Evolutionary conservation across 1,140 invertebrate genomes (phyloP).

Genomic region (Coelopa frigida): DNA sequence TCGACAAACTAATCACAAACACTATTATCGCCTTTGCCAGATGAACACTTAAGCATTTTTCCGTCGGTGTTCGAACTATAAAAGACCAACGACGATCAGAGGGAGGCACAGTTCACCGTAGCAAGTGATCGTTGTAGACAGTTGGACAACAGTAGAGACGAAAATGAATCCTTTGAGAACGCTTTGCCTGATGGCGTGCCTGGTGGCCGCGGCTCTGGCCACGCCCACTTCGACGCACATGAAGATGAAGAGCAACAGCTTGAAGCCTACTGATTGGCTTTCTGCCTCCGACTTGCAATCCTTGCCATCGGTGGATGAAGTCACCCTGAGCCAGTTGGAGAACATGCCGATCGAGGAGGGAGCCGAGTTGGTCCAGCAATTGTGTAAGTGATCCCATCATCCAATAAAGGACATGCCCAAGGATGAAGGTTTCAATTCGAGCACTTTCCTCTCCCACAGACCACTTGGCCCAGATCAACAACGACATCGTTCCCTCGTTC

Average conservation of each 20-base stretch:
- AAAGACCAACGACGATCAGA: conserved; percentile 23
- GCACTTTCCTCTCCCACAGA: conserved; percentile 19
- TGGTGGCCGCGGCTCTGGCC: conserved; percentile 18
- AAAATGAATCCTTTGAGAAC: conserved; percentile 30
- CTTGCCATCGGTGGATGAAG: conserved; percentile 31
- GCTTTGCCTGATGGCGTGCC: conserved; percentile 31
- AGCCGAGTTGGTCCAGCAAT: conserved; percentile 25
- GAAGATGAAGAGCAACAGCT: conserved; percentile 4
- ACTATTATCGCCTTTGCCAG: background rate
- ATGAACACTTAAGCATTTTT: conserved; percentile 16
- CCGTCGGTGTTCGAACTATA: conserved; percentile 9
- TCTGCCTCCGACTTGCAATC: conserved; percentile 25
- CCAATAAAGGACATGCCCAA: too few relatives aligned
- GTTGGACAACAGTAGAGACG: background rate
- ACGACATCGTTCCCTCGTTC: conserved; percentile 23
- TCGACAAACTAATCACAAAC: background rate
- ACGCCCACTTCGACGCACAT: conserved; percentile 10
- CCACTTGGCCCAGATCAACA: conserved; percentile 33
- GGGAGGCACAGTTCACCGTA: conserved; percentile 10
- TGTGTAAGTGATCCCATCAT: too few relatives aligned
- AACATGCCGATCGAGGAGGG: conserved; percentile 29
- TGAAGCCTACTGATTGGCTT: conserved; percentile 36
- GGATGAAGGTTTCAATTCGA: too few relatives aligned
- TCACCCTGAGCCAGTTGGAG: conserved; percentile 31
- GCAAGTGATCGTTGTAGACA: background rate